These are phyloP conservation scores for Netelia inedita DNA, from an alignment of 2,888 invertebrate species.

Conservation along the genomic window DNA sequence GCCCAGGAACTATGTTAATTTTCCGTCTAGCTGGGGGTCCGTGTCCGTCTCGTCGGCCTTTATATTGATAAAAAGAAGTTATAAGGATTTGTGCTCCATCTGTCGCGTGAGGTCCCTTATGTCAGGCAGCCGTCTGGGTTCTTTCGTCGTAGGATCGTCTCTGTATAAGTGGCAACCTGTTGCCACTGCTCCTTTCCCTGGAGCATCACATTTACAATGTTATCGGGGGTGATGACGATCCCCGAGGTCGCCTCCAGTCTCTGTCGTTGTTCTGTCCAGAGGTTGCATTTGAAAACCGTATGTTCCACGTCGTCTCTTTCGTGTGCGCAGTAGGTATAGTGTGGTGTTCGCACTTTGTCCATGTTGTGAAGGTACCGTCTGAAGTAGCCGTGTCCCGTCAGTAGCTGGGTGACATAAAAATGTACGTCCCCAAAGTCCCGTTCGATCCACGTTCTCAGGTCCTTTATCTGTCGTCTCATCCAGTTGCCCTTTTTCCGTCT, in stretches of 20 bases:
- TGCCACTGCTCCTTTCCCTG: background rate
- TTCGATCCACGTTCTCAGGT: conserved; percentile 43
- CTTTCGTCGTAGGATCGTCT: background rate
- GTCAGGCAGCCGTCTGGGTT: background rate
- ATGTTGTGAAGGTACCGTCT: conserved; percentile 56
- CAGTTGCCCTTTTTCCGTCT: conserved; percentile 42
- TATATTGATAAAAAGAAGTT: background rate
- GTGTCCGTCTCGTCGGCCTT: background rate
- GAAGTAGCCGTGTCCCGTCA: conserved; percentile 39
- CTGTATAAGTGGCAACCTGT: background rate
- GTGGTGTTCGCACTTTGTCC: conserved; percentile 9
- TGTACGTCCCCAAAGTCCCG: conserved; percentile 59
- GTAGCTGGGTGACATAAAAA: conserved; percentile 67
- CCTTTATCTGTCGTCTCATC: conserved; percentile 58
- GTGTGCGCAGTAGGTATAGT: background rate
- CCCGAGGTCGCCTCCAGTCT: background rate
- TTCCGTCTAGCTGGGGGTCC: conserved; percentile 46
- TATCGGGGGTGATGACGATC: background rate
- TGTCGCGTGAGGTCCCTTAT: no score
- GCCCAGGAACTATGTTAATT: background rate
- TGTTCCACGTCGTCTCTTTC: conserved; percentile 56
- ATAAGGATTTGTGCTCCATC: no score
- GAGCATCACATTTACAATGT: background rate
- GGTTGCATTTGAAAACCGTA: no score
- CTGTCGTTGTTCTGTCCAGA: no score